phyloP scores from a whole-genome alignment of 2,888 invertebrate species.

The Dorcus parallelipipedus region DNA sequence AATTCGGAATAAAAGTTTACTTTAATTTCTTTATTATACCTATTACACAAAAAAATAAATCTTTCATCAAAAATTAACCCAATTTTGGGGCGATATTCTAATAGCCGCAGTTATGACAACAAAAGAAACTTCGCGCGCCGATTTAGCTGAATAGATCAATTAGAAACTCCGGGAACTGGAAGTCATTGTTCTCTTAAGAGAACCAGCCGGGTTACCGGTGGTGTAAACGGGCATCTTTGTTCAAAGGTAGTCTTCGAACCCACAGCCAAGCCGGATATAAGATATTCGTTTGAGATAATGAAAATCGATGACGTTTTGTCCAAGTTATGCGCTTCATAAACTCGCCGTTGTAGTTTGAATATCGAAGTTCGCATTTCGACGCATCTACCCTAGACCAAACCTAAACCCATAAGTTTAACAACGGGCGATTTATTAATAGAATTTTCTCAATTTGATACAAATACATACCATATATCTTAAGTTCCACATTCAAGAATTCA shows the following conservation, averaged over 20 bases:
- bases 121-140: too few species aligned
- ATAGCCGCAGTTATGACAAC: too few species aligned
- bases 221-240: neutral
- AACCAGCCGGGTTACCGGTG: neutral
- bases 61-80: neutral
- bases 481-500: too few species aligned
- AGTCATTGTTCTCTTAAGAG: neutral
- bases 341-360: neutral
- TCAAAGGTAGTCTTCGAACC: neutral
- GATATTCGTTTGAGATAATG: conserved; percentile 2
- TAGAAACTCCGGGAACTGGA: neutral
- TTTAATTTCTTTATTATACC: neutral
- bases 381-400: too few species aligned
- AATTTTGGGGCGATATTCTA: too few species aligned
- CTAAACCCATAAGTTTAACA: too few species aligned
- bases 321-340: neutral
- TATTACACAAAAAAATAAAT: neutral
- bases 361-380: too few species aligned
- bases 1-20: too few species aligned
- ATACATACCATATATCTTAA: too few species aligned
- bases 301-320: neutral
- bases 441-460: too few species aligned
- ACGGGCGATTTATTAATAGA: too few species aligned
- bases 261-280: neutral
- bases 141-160: neutral